A percentile compares a stretch with the other conserved stretches of the same genome.
Conservation (phyloP, 2,888 invertebrate genomes). For the Eubasilissa splendida region DNA sequence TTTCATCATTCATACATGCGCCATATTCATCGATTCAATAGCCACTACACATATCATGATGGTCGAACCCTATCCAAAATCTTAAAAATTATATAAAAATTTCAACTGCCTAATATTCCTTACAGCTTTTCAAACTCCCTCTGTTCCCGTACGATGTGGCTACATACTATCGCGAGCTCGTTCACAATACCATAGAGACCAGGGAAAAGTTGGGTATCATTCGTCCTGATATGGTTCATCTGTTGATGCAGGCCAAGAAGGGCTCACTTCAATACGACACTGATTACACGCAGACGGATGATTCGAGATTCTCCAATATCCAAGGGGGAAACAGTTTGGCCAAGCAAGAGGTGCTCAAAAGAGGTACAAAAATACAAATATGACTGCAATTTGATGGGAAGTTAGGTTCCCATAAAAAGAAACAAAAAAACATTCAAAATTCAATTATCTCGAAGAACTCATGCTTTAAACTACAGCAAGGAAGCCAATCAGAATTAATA, state of each 20-base stretch:
- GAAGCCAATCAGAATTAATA: too few relatives aligned
- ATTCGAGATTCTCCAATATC: conserved; percentile 48
- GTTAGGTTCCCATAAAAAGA: not conserved
- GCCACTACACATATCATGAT: too few relatives aligned
- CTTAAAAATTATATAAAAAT: too few relatives aligned
- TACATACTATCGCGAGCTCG: conserved; percentile 49
- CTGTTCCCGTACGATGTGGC: conserved; percentile 52
- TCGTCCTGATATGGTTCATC: conserved; percentile 54
- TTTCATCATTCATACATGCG: too few relatives aligned
- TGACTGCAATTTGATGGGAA: too few relatives aligned
- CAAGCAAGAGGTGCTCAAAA: conserved; percentile 48
- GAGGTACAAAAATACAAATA: conserved; percentile 34
- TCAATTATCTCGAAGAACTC: too few relatives aligned
- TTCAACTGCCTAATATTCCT: not conserved
- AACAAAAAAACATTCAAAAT: not conserved
- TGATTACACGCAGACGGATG: conserved; percentile 45
- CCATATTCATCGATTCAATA: too few relatives aligned
- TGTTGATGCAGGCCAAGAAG: conserved; percentile 56
- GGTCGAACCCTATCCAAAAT: too few relatives aligned
- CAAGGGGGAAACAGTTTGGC: conserved; percentile 24
- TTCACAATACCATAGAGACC: conserved; percentile 44
- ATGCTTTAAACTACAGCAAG: too few relatives aligned
- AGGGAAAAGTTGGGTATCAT: conserved; percentile 45
- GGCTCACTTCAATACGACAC: conserved; percentile 51
- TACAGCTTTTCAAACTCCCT: conserved; percentile 51